Base-by-base conservation (phyloP, 2,113 vertebrate species). In the Zosterops hypoxanthus region DNA sequence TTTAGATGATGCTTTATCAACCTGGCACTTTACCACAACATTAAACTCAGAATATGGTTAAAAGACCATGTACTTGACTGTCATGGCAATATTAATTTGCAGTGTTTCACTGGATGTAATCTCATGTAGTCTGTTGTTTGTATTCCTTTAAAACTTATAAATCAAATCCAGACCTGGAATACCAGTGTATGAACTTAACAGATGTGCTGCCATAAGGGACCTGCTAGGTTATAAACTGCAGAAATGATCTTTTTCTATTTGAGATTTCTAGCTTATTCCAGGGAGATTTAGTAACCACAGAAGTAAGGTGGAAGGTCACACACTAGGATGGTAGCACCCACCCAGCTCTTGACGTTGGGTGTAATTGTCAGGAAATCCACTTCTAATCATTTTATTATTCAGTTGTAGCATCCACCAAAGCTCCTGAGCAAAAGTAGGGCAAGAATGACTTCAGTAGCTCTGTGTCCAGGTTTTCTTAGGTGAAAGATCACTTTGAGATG, bases 401-500 rank as follows among this genome's bases (percentile, higher is more conserved):
- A 50, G 77, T 79, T 70, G 28, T 49, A 55, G 91, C 88, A 87
- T 82, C 91, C 41, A 31, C 88, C 19, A 22, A 83, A 94, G 82
- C 96, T 97, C 93, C 88, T 8, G 28, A 94, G 78, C 88, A 94
- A 97, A 98, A 98, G 94, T 95, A 97, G 96, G 97, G 96, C 97
- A 95, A 28, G 95, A 87, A 94, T 89, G 66, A 95, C 94, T 97
- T 86, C 94, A 79, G 90, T 79, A 96, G 82, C 93, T 97, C 92
- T 36, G 92, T 95, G 97, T 94, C 96, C 96, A 97, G 95, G 97
- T 97, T 98, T 98, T 97, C 95, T 92, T 97, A 97, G 97, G 98
- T 98, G 98, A 98, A 98, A 98, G 98, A 98, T 98, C 98, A 98
- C 98, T 98, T 96, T 88, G 96, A 98, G 98, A 98, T 97, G 98